Percentiles rank a stretch among this genome's conserved stretches.
These are phyloP conservation scores for Xiphophorus hellerii DNA, from an alignment of 2,113 vertebrate genomes.

Conservation along the genomic window DNA sequence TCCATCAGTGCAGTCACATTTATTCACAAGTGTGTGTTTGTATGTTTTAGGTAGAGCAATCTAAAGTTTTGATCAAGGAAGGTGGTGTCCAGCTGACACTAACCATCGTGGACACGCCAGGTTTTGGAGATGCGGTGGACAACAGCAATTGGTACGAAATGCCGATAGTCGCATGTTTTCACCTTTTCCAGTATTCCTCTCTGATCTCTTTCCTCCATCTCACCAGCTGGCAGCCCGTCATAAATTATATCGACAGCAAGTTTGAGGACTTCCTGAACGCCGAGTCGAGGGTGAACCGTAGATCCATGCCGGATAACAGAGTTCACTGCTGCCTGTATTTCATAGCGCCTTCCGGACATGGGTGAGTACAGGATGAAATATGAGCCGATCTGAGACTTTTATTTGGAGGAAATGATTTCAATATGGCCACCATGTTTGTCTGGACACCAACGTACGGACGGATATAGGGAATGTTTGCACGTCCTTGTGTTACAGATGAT, in stretches of 20 bases:
- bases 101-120: conserved; percentile 84
- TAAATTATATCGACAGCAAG: conserved; percentile 81
- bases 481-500: conserved; percentile 17
- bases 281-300: conserved; percentile 79
- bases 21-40: conserved; percentile 1
- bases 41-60: conserved; percentile 81
- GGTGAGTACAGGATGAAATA: conserved; percentile 63
- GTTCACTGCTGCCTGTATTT: conserved; percentile 84
- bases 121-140: conserved; percentile 84
- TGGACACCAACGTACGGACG: not conserved
- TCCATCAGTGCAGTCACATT: not conserved
- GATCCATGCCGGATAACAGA: conserved; percentile 80
- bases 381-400: not conserved
- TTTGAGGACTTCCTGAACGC: conserved; percentile 83
- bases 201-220: not conserved
- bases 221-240: conserved; percentile 80
- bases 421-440: not conserved
- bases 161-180: no score
- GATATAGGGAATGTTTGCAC: not conserved
- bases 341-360: conserved; percentile 80
- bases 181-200: not conserved
- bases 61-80: conserved; percentile 84
- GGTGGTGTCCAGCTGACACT: conserved; percentile 84
- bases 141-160: conserved; percentile 84
- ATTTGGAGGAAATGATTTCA: not conserved